Conservation (phyloP, 2,888 invertebrate genomes). For the Drosophila kambysellisi region DNA sequence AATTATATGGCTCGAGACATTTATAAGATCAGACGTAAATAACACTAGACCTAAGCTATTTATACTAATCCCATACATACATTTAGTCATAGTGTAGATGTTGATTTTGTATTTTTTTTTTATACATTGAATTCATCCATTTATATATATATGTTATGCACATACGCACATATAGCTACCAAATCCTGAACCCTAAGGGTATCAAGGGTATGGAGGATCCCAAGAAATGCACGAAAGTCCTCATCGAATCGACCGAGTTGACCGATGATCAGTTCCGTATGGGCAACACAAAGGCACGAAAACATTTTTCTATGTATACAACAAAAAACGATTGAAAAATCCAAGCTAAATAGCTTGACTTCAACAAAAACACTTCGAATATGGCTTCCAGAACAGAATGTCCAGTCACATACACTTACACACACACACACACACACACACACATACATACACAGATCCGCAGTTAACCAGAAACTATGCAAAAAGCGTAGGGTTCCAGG, state of each 20-base stretch:
- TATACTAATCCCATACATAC: constrained; percentile 56
- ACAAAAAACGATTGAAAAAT: constrained; percentile 5
- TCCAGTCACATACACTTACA: constrained; percentile 44
- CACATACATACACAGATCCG: constrained; percentile 30
- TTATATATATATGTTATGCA: constrained; percentile 47
- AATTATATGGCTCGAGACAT: constrained; percentile 15
- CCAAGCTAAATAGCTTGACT: constrained; percentile 34
- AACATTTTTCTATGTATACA: constrained; percentile 41
- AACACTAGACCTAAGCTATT: constrained; percentile 69
- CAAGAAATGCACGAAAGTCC: constrained; percentile 92
- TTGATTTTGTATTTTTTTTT: constrained; percentile 28
- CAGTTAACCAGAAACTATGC: constrained; percentile 49
- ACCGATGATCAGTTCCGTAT: constrained; percentile 97
- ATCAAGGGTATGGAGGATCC: constrained; percentile 91
- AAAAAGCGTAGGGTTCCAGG: constrained; percentile 42
- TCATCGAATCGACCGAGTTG: constrained; percentile 93
- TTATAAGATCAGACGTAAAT: constrained; percentile 67
- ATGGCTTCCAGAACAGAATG: constrained; percentile 72
- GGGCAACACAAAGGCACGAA: constrained; percentile 99
- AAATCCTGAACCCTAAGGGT: constrained; percentile 98
- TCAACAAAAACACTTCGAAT: constrained; percentile 62
- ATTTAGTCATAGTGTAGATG: constrained; percentile 36
- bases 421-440: constrained; percentile 19
- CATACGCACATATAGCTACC: constrained; percentile 91
- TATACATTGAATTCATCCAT: constrained; percentile 44